phyloP scores from a whole-genome alignment of 1,140 invertebrate genomes.

The Harlomillsia oculata region DNA sequence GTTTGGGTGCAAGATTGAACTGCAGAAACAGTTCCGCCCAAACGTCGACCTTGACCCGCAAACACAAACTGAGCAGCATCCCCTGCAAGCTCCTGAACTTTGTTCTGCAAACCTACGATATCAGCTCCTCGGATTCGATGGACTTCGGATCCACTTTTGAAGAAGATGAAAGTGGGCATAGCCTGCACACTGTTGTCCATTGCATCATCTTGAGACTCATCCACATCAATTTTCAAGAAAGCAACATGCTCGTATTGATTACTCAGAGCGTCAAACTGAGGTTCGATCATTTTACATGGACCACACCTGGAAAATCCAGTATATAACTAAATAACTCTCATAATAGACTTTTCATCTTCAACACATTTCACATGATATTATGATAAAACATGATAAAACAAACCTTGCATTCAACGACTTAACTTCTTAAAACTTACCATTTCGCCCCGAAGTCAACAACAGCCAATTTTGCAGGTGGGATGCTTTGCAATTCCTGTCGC shows the following conservation, averaged over 20 bases:
- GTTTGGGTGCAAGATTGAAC: background rate
- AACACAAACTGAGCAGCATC: background rate
- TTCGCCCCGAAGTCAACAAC: constrained; percentile 85
- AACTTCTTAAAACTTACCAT: constrained; percentile 56
- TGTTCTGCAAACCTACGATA: background rate
- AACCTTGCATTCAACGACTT: no score
- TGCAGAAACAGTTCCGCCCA: background rate
- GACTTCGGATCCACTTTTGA: constrained; percentile 73
- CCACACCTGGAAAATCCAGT: constrained; percentile 64
- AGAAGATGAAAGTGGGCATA: constrained; percentile 98
- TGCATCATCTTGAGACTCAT: constrained; percentile 75
- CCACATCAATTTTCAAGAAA: constrained; percentile 91
- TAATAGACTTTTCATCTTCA: background rate
- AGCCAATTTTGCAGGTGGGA: constrained; percentile 56
- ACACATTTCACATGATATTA: background rate
- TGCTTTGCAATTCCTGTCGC: background rate
- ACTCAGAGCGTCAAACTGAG: constrained; percentile 74
- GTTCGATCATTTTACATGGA: constrained; percentile 83
- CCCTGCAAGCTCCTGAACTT: constrained; percentile 2
- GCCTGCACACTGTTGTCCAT: constrained; percentile 72
- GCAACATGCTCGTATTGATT: constrained; percentile 66
- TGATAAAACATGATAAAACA: no score
- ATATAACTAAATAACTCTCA: background rate
- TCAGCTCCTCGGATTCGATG: constrained; percentile 53
- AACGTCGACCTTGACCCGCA: background rate